Evolutionary conservation across 2,888 invertebrate species (phyloP).

Genomic region (Conchocele bisecta): DNA sequence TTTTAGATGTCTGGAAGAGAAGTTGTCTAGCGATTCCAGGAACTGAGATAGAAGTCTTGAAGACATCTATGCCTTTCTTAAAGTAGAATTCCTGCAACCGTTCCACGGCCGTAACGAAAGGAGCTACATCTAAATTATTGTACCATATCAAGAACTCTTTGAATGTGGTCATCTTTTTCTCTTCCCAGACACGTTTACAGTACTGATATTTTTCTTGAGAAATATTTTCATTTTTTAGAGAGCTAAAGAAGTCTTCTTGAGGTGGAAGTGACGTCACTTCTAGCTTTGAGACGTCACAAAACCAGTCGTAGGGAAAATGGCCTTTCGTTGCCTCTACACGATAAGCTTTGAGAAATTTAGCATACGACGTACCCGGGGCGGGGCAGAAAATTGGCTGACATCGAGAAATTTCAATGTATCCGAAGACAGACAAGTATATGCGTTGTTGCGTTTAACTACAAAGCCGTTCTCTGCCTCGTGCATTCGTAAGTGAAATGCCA

Average conservation of each 20-base stretch:
- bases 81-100: slow-evolving; percentile 20
- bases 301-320: slow-evolving; percentile 16
- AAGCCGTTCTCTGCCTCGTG: slow-evolving; percentile 10
- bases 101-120: slow-evolving; percentile 23
- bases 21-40: slow-evolving; percentile 33
- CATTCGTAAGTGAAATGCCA: slow-evolving; percentile 1
- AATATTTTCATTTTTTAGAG: not conserved
- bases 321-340: not conserved
- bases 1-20: slow-evolving; percentile 12
- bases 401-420: not conserved
- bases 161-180: slow-evolving; percentile 21
- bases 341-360: slow-evolving; percentile 2
- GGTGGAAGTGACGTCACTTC: not conserved
- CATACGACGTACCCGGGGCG: slow-evolving; percentile 6
- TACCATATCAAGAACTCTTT: slow-evolving; percentile 36
- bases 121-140: slow-evolving; percentile 34
- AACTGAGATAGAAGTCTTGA: slow-evolving; percentile 23
- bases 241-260: slow-evolving; percentile 6
- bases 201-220: not conserved
- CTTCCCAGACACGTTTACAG: slow-evolving; percentile 17
- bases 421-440: slow-evolving; percentile 8
- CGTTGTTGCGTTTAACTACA: slow-evolving; percentile 14
- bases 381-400: slow-evolving; percentile 2
- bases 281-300: not conserved
- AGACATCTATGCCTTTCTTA: slow-evolving; percentile 30